Percentiles rank a stretch among this genome's conserved stretches.
phyloP scores from a whole-genome alignment of 2,888 invertebrate genomes.

The Poecilobothrus nobilitatus region DNA sequence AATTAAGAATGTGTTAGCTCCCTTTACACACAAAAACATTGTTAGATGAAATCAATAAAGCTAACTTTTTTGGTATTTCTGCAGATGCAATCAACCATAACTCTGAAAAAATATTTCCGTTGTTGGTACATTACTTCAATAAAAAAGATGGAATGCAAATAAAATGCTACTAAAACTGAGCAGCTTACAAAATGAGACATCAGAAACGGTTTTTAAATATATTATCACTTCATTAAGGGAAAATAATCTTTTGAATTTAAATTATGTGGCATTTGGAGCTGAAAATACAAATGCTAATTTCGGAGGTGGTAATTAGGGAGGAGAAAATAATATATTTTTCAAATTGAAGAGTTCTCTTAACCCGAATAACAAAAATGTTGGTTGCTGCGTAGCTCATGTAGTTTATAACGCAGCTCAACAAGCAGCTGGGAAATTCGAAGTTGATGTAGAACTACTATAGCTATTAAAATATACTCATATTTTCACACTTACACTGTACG shows the following conservation, averaged over 20 bases:
- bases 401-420: slow-evolving; percentile 14
- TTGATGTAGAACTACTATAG: slow-evolving; percentile 13
- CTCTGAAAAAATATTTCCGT: neutral
- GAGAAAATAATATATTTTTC: slow-evolving; percentile 13
- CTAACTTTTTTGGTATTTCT: too few species aligned
- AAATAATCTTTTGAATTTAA: neutral
- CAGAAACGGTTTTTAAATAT: neutral
- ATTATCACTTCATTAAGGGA: neutral
- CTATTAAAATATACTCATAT: slow-evolving; percentile 13
- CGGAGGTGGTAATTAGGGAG: slow-evolving; percentile 11
- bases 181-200: slow-evolving; percentile 5
- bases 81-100: too few species aligned
- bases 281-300: slow-evolving; percentile 13
- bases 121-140: neutral
- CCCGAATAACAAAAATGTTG: slow-evolving; percentile 13
- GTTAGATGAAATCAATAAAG: too few species aligned
- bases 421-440: slow-evolving; percentile 10
- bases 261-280: slow-evolving; percentile 3
- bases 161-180: neutral
- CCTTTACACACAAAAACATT: too few species aligned
- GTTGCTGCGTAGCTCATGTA: slow-evolving; percentile 15
- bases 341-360: slow-evolving; percentile 14
- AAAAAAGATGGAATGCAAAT: slow-evolving; percentile 2
- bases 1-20: too few species aligned
- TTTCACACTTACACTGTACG: slow-evolving; percentile 14